Percentiles rank a stretch among this genome's conserved stretches.
These are phyloP conservation scores for Channa maculata DNA, from an alignment of 2,113 vertebrate genomes.

Conservation along the genomic window DNA sequence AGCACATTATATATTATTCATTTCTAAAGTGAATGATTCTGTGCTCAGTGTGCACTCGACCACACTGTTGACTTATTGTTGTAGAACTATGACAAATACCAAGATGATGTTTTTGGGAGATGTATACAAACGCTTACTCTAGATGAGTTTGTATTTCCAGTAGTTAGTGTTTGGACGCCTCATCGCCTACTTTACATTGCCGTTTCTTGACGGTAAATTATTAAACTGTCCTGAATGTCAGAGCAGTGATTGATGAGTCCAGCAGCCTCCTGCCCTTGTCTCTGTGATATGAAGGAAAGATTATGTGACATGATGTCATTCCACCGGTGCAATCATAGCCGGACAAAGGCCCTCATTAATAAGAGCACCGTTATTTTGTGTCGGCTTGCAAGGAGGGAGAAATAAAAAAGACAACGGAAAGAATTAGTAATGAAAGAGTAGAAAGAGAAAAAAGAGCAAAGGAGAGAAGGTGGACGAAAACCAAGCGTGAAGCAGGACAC, in stretches of 20 bases:
- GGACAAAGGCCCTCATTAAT: constrained; percentile 65
- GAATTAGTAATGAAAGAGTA: constrained; percentile 25
- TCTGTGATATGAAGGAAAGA: constrained; percentile 67
- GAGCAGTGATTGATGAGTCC: constrained; percentile 55
- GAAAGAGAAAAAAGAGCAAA: constrained; percentile 3
- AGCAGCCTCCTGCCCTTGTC: constrained; percentile 58
- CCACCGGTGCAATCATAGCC: constrained; percentile 68
- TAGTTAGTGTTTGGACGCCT: constrained; percentile 12
- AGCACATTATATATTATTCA: constrained; percentile 36
- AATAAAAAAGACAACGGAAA: not conserved
- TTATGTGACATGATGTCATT: constrained; percentile 80
- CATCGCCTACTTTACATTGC: constrained; percentile 28
- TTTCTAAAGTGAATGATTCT: constrained; percentile 48
- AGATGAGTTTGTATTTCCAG: constrained; percentile 19
- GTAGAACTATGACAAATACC: constrained; percentile 13
- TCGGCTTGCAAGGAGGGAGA: constrained; percentile 19
- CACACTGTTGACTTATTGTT: constrained; percentile 25
- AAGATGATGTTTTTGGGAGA: constrained; percentile 17
- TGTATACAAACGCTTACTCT: not conserved
- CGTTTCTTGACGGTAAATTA: constrained; percentile 55
- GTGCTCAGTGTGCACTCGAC: constrained; percentile 17
- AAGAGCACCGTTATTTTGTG: constrained; percentile 43
- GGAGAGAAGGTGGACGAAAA: not conserved
- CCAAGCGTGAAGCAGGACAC: not conserved
- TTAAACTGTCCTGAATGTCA: constrained; percentile 48